A percentile compares a stretch with the other conserved stretches of the same genome.
Evolutionary conservation across 2,888 invertebrate genomes (phyloP).

Genomic region (Cephalotes varians): DNA sequence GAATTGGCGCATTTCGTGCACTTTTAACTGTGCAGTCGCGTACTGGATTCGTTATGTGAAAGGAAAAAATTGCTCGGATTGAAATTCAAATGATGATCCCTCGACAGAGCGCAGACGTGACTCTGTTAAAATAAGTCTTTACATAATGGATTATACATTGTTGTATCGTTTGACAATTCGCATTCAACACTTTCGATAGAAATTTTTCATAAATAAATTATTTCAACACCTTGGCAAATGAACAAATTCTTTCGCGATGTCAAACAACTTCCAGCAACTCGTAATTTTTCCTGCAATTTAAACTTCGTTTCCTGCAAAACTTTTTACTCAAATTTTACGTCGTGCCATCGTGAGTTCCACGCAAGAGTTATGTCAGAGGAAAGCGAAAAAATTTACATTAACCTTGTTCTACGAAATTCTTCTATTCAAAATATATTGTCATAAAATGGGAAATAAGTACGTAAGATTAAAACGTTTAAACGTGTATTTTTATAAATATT

Average conservation of each 20-base stretch:
- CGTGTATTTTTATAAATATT: background rate
- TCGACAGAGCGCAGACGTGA: background rate
- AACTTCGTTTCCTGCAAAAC: slow-evolving; percentile 40
- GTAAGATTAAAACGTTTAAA: background rate
- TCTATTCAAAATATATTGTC: slow-evolving; percentile 2
- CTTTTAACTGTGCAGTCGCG: slow-evolving; percentile 43
- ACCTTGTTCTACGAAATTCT: slow-evolving; percentile 25
- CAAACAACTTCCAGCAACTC: slow-evolving; percentile 41
- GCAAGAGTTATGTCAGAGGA: slow-evolving; percentile 29
- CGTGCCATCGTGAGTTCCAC: slow-evolving; percentile 26
- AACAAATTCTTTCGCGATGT: slow-evolving; percentile 32
- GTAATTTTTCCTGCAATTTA: slow-evolving; percentile 45
- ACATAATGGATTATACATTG: background rate
- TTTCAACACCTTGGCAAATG: slow-evolving; percentile 13
- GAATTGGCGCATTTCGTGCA: slow-evolving; percentile 44
- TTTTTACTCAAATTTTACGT: slow-evolving; percentile 45
- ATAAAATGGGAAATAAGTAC: background rate
- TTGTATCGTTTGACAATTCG: slow-evolving; percentile 1
- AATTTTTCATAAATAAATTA: slow-evolving; percentile 40
- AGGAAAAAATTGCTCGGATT: slow-evolving; percentile 24
- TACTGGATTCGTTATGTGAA: slow-evolving; percentile 38
- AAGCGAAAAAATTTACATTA: slow-evolving; percentile 34
- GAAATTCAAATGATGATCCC: slow-evolving; percentile 29
- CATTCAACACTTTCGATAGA: background rate
- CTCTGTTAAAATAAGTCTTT: background rate